Conservation (phyloP, 2,797 vertebrate genomes). For the Phylloscopus collybita region DNA sequence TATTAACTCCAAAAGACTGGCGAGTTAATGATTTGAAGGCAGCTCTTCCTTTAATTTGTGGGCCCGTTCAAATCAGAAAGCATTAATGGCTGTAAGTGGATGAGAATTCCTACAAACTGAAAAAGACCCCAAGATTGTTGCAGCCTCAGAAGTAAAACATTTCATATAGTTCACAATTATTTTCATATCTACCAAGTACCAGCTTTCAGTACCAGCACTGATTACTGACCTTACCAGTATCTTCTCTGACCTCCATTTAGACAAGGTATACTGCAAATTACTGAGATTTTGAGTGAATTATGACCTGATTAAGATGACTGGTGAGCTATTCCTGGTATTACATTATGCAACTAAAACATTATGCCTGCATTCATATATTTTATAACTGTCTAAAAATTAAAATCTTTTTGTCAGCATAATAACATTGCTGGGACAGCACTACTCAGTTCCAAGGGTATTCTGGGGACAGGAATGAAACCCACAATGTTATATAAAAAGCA, state of each 20-base stretch:
- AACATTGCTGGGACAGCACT: constrained; percentile 38
- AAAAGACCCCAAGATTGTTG: not conserved
- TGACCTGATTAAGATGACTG: constrained; percentile 41
- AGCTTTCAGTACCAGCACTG: not conserved
- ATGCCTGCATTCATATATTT: constrained; percentile 30
- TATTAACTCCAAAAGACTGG: not conserved
- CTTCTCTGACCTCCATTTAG: not conserved
- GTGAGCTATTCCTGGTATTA: constrained; percentile 41
- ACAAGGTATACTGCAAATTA: constrained; percentile 6
- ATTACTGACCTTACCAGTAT: not conserved
- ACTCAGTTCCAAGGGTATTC: constrained; percentile 62
- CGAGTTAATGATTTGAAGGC: not conserved
- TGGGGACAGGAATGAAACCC: constrained; percentile 46
- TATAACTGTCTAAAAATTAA: constrained; percentile 44
- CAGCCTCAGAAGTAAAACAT: not conserved
- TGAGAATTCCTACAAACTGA: not conserved
- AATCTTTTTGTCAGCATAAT: constrained; percentile 42
- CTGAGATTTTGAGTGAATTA: constrained; percentile 32
- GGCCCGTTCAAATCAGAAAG: not conserved
- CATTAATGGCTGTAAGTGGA: not conserved
- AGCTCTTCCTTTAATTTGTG: not conserved
- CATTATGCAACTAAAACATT: constrained; percentile 48
- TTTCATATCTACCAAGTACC: not conserved
- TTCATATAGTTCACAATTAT: not conserved
- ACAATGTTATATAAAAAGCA: constrained; percentile 70